Evolutionary conservation across 2,888 invertebrate species (phyloP), one percentile per base, ranked within the genome.

Genomic region (Tribolium freemani): DNA sequence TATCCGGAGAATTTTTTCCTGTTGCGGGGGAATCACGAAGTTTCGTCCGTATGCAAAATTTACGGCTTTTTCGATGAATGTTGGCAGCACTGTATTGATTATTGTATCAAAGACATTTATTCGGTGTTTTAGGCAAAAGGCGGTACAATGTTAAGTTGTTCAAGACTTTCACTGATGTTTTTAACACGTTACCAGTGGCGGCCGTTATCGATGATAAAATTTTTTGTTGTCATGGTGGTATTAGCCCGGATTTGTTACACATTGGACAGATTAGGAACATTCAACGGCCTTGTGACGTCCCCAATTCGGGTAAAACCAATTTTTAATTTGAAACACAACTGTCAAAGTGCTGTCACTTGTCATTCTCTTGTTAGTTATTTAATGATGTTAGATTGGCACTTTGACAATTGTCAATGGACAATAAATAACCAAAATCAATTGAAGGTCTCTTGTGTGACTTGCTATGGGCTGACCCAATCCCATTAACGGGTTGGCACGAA

Each of bases 381-480:
- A 1, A 16, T 16, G 16, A 16, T 16, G 2, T 16, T 16, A 16
- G 16, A 16, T 16, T 16, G 16, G 16, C 16, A 16, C 16, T 16
- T 16, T 16, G 16, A 16, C 16, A 16, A 16, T 16, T 16, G 16
- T 16, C 2, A 16, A 16, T 16, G 16, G 16, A 2, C 16, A 16
- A 16, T 16, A 16, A 16, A 16, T 16, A 46, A n/a, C n/a, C n/a
- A 21, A 21, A 60, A 11, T 1, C 2, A 20, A 5, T 44, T 46
- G 10, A 9, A 66, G 71, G 72, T 8, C 13, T 72, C 9, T 44
- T 99, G 58, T 99, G 99, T 87, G 99, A 99, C 88, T 89, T 99
- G 77, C 89, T 99, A 72, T 99, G 99, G 99, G 97, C 98, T 26
- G 98, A 97, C 88, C 96, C 96, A 3, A 56, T 97, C 87, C 95